Percentiles rank a stretch among this genome's conserved stretches.
These are phyloP conservation scores for Neolamprologus hecqui DNA, from an alignment of 2,113 vertebrate species.

Conservation along the genomic window DNA sequence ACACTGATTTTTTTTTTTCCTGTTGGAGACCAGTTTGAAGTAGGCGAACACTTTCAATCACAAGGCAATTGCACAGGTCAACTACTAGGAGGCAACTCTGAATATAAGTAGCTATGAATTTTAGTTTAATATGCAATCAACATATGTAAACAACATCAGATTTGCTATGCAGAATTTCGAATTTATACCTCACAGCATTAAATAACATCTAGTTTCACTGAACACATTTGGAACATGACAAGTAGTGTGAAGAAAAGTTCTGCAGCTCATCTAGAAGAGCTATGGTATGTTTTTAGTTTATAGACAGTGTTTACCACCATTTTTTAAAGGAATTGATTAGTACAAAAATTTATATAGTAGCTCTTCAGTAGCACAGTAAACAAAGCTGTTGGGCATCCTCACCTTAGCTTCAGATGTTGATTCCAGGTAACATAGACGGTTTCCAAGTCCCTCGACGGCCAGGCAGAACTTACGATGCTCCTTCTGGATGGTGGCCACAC, in stretches of 20 bases:
- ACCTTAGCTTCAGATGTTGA: constrained; percentile 98
- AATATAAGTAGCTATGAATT: not conserved
- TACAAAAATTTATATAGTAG: not conserved
- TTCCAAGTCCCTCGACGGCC: constrained; percentile 91
- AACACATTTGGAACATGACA: not conserved
- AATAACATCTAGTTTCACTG: not conserved
- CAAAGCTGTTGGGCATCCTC: constrained; percentile 28
- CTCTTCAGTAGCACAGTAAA: not conserved
- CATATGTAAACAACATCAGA: not conserved
- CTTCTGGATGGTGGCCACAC: constrained; percentile 85
- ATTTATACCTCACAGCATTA: not conserved
- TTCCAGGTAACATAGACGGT: constrained; percentile 91
- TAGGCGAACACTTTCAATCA: not conserved
- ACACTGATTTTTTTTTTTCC: not conserved
- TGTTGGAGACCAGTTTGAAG: not conserved
- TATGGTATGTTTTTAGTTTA: not conserved
- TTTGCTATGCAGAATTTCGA: not conserved
- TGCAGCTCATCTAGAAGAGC: not conserved
- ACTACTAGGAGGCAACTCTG: not conserved
- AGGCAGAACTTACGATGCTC: constrained; percentile 96
- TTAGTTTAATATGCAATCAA: not conserved
- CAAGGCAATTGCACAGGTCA: not conserved
- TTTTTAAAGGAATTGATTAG: not conserved
- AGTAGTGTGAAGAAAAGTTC: not conserved
- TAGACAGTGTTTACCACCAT: not conserved